Conservation (phyloP, 2,888 invertebrate species). For the Drosophila longiperda region DNA sequence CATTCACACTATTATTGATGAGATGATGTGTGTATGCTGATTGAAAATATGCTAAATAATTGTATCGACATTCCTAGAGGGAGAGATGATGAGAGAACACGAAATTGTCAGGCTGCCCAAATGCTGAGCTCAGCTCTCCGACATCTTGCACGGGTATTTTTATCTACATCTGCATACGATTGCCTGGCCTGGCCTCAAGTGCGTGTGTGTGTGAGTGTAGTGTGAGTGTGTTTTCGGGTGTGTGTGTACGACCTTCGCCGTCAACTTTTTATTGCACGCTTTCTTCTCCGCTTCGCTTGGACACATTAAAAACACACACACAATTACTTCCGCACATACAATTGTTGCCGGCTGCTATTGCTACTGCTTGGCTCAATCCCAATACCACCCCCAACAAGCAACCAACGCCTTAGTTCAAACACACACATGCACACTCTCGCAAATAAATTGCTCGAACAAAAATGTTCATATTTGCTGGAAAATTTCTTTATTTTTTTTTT, state of each 20-base stretch:
- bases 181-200: conserved; percentile 37
- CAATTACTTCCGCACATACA: conserved; percentile 16
- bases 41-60: conserved; percentile 78
- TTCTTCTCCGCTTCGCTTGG: conserved; percentile 79
- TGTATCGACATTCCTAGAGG: conserved; percentile 56
- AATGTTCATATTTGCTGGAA: conserved; percentile 52
- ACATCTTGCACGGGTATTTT: conserved; percentile 17
- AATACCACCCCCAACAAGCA: conserved; percentile 30
- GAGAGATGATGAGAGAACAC: not conserved
- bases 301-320: conserved; percentile 52
- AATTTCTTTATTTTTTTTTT: conserved; percentile 58
- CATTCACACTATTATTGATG: conserved; percentile 31
- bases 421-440: not conserved
- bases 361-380: conserved; percentile 18
- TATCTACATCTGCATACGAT: conserved; percentile 3
- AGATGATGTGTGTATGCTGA: conserved; percentile 30
- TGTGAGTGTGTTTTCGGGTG: conserved; percentile 1
- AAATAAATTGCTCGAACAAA: conserved; percentile 32
- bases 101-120: conserved; percentile 45
- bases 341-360: conserved; percentile 51
- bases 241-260: conserved; percentile 68
- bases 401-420: conserved; percentile 14
- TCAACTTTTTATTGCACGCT: conserved; percentile 72
- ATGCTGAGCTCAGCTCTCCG: conserved; percentile 49
- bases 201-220: conserved; percentile 10